phyloP scores from a whole-genome alignment of 2,797 vertebrate species.

The Propithecus perrieri region DNA sequence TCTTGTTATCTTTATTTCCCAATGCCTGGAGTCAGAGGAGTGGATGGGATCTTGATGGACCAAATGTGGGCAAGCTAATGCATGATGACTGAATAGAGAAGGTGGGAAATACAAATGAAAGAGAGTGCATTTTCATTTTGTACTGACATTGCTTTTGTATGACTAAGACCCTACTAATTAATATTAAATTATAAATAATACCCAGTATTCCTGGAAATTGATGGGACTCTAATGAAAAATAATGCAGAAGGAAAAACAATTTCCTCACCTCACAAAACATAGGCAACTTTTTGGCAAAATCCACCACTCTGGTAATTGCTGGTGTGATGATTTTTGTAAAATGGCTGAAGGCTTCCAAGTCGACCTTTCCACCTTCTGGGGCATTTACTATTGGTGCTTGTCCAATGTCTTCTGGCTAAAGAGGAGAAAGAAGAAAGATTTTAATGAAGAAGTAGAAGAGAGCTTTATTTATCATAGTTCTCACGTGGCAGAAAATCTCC shows the following conservation, averaged over 20 bases:
- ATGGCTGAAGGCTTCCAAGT: constrained; percentile 99
- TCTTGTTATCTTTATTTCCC: neutral
- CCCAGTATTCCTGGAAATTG: neutral
- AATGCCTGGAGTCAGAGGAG: neutral
- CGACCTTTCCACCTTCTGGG: constrained; percentile 97
- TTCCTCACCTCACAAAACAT: constrained; percentile 98
- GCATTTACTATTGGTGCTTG: constrained; percentile 95
- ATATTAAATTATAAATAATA: neutral
- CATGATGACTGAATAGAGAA: neutral
- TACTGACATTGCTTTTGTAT: neutral
- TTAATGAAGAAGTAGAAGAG: constrained; percentile 64
- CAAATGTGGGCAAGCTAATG: neutral
- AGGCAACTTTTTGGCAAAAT: constrained; percentile 99
- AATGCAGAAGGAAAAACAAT: constrained; percentile 33
- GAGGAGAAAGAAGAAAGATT: constrained; percentile 92
- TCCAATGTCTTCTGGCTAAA: constrained; percentile 97
- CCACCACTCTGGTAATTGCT: constrained; percentile 99
- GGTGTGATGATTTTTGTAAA: constrained; percentile 99
- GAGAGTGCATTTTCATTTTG: neutral
- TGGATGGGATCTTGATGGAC: neutral
- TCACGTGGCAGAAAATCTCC: neutral
- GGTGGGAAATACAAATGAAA: neutral
- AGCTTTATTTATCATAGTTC: neutral
- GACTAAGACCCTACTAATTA: neutral
- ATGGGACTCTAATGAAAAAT: neutral